Conservation (phyloP, 2,113 vertebrate species). For the Megaceryle maxima region DNA sequence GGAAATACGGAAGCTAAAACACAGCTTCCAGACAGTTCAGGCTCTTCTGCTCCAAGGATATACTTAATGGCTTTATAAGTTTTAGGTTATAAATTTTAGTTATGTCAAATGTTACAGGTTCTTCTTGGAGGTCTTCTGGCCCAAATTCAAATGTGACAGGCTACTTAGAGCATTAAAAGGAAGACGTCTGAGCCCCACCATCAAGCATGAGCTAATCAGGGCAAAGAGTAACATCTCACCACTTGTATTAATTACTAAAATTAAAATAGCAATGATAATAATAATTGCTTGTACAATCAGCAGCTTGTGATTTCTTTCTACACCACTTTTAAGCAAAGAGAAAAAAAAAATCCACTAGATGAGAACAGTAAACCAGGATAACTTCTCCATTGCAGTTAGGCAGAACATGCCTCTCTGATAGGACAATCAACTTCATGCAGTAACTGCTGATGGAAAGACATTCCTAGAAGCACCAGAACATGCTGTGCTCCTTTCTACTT, state of each 20-base stretch:
- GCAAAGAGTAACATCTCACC: neutral
- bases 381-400: neutral
- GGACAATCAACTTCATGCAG: neutral
- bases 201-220: neutral
- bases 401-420: neutral
- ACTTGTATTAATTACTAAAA: neutral
- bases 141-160: neutral
- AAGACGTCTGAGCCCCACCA: neutral
- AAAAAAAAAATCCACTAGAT: neutral
- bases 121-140: neutral
- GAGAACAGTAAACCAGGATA: neutral
- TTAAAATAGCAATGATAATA: neutral
- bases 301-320: neutral
- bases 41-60: neutral
- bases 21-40: neutral
- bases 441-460: neutral
- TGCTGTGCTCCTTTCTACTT: neutral
- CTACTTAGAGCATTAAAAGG: neutral
- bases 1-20: neutral
- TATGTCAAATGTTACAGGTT: neutral
- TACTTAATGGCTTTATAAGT: neutral
- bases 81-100: neutral
- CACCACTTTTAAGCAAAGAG: neutral
- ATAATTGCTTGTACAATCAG: neutral
- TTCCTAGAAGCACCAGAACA: neutral